Evolutionary conservation across 2,797 vertebrate genomes (phyloP), one percentile per base, ranked within the genome.

Genomic region (Sparidentex hasta): DNA sequence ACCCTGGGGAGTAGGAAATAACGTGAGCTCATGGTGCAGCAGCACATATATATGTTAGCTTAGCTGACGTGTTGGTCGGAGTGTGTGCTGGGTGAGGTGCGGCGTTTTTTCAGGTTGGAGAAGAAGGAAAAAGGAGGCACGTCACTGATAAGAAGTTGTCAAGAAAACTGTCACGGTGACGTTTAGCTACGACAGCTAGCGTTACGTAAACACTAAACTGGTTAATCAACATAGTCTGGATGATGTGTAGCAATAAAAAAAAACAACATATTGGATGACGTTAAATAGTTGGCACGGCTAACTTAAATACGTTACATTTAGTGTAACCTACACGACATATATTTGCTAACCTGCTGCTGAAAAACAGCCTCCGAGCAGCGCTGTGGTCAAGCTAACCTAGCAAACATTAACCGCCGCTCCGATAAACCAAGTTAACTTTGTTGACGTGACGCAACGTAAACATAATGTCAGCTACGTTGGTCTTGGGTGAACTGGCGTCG

Each of bases 1-100:
- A 71, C 98, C 98, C 98, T 99, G 25, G 38, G 11, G 47, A 27
- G 16, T 7, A 43, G 25, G 48, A 17, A 14, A 14, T 25, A 50
- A 25, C 29, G 11, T 56, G 11, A 75, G 38, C 27, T 25, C 1
- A n/a, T 61, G 75, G 73, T 69, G 62, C 56, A 65, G 67, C 43
- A 44, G 43, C 29, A 33, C n/a, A n/a, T n/a, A n/a, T n/a, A n/a
- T n/a, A n/a, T n/a, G 73, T 74, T 83, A 52, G 52, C 69, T 88
- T 84, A 69, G 91, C 88, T 92, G 92, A 94, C 93, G 92, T 93
- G 90, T 90, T 75, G 58, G 12, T 67, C 17, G 17, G 18, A 1
- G 3, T 11, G 5, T 21, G 5, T 44, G 44, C 23, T 7, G 0
- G 11, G 33, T 1, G 55, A 58, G 27, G 4, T 43, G 25, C 25